These are phyloP conservation scores for Limnothrissa miodon DNA, from an alignment of 2,113 vertebrate genomes.

Conservation along the genomic window DNA sequence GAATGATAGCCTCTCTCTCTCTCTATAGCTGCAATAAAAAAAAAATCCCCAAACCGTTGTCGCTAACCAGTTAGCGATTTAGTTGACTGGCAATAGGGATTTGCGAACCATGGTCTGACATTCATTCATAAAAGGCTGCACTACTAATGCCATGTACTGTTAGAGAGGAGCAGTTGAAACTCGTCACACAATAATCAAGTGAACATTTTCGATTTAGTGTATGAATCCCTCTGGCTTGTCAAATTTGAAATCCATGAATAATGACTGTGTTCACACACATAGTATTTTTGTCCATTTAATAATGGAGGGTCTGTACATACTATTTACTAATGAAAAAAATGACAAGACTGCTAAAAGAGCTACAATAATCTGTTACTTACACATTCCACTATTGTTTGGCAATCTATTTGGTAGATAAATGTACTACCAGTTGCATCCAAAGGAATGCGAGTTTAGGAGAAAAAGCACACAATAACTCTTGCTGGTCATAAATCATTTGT, in stretches of 20 bases:
- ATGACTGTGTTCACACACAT: not conserved
- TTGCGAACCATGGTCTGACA: not conserved
- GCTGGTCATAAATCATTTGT: slow-evolving; percentile 39
- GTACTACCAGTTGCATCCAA: not conserved
- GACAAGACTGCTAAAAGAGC: not conserved
- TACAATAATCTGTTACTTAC: not conserved
- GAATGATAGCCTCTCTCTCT: not conserved
- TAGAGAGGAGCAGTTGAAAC: not conserved
- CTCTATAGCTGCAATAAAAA: not conserved
- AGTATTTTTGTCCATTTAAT: not conserved
- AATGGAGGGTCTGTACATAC: not conserved
- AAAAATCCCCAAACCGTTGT: not conserved
- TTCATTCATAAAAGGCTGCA: not conserved
- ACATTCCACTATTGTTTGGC: not conserved
- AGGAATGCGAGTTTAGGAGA: not conserved
- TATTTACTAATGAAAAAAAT: not conserved
- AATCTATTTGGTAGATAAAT: not conserved
- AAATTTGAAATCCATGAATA: not conserved
- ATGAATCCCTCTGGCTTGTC: not conserved
- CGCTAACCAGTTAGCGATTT: no score
- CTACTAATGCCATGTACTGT: not conserved
- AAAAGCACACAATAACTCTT: not conserved
- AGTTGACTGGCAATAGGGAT: no score
- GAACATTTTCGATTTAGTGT: not conserved
- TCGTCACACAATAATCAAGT: not conserved